phyloP scores from a whole-genome alignment of 92 coral and sea anemone genomes.

The Epizoanthus rinbou region DNA sequence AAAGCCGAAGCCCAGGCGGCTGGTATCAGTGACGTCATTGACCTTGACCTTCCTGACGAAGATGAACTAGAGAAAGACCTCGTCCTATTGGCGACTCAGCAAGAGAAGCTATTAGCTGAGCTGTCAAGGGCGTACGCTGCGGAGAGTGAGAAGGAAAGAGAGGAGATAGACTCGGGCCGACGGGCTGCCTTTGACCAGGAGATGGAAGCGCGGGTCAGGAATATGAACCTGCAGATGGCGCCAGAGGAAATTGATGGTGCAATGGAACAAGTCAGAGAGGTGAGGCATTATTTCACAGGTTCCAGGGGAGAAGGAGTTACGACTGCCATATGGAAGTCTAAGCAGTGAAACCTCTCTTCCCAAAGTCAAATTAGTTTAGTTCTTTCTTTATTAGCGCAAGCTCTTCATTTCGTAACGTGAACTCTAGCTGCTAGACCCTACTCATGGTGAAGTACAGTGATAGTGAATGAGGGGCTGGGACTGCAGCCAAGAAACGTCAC shows the following conservation, averaged over 20 bases:
- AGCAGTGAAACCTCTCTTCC: no score
- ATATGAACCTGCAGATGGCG: constrained; percentile 80
- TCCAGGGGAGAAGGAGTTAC: neutral
- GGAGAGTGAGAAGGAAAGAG: constrained; percentile 85
- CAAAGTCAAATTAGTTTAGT: no score
- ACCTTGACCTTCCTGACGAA: constrained; percentile 93
- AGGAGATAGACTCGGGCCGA: constrained; percentile 83
- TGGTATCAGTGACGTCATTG: constrained; percentile 93
- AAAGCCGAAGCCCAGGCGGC: constrained; percentile 94
- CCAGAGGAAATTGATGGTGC: constrained; percentile 89
- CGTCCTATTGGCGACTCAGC: constrained; percentile 83
- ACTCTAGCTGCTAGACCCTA: no score
- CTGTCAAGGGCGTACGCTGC: constrained; percentile 90
- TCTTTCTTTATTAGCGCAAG: no score
- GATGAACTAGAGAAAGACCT: constrained; percentile 90
- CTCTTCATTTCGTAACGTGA: no score
- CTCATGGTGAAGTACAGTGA: no score
- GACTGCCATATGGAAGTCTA: neutral
- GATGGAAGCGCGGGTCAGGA: constrained; percentile 91
- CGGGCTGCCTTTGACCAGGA: constrained; percentile 87
- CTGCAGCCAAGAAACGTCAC: no score
- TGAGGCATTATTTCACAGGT: constrained; percentile 24
- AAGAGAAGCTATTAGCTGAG: constrained; percentile 90
- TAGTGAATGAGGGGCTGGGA: no score
- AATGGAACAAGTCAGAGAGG: constrained; percentile 88